These are phyloP conservation scores for Cataglyphis hispanica DNA, from an alignment of 1,140 invertebrate genomes.

Conservation along the genomic window DNA sequence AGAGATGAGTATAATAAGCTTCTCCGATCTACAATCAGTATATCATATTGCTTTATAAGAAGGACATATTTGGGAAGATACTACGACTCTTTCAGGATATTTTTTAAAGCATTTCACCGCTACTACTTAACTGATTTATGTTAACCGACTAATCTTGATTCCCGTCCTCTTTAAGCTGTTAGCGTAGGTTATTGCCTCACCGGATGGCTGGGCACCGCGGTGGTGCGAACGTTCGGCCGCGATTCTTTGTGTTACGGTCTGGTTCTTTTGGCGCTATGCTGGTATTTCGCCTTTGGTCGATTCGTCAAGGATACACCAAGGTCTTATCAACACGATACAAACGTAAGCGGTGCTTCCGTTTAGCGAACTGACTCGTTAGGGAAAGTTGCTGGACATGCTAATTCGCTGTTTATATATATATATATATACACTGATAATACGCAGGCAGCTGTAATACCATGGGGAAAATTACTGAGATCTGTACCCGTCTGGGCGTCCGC, in stretches of 20 bases:
- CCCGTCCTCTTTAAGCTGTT: slow-evolving; percentile 83
- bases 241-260: slow-evolving; percentile 89
- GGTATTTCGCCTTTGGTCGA: slow-evolving; percentile 90
- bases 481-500: slow-evolving; percentile 88
- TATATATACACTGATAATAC: slow-evolving; percentile 17
- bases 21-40: neutral
- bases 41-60: neutral
- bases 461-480: slow-evolving; percentile 87
- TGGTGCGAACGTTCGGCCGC: slow-evolving; percentile 86
- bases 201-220: slow-evolving; percentile 87
- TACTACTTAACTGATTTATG: neutral
- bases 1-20: neutral
- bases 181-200: slow-evolving; percentile 88
- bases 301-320: slow-evolving; percentile 89
- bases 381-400: neutral
- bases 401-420: neutral
- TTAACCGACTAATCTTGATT: slow-evolving; percentile 32
- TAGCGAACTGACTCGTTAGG: neutral
- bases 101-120: neutral
- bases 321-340: slow-evolving; percentile 85
- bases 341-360: slow-evolving; percentile 76
- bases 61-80: neutral
- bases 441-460: slow-evolving; percentile 86
- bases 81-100: neutral
- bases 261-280: slow-evolving; percentile 87